phyloP scores from a whole-genome alignment of 2,113 vertebrate genomes.

The Ellobius talpinus region DNA sequence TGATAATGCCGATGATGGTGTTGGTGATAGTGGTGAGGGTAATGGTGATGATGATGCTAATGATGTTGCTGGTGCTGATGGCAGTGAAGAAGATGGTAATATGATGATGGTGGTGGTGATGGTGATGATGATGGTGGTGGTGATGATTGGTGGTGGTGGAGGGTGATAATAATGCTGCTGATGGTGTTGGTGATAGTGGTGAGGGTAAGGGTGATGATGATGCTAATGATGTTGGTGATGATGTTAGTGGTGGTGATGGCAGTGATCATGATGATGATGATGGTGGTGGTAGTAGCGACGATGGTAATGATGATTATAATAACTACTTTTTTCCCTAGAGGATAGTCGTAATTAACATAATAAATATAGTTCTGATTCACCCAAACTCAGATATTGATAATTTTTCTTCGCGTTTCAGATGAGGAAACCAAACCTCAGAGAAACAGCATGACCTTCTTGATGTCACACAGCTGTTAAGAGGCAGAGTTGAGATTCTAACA shows the following conservation, averaged over 20 bases:
- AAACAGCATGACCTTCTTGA: neutral
- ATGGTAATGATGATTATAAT: neutral
- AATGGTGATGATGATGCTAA: fast-evolving
- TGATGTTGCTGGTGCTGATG: neutral
- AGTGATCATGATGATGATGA: neutral
- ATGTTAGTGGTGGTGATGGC: neutral
- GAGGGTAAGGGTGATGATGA: neutral
- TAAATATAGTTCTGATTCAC: neutral
- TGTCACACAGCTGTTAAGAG: neutral
- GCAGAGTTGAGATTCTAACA: neutral
- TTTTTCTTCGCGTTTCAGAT: neutral
- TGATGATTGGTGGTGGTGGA: fast-evolving
- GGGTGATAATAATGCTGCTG: neutral
- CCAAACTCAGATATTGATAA: neutral
- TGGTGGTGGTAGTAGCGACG: neutral
- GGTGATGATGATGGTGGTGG: neutral
- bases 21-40: neutral
- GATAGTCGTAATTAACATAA: neutral
- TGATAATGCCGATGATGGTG: neutral
- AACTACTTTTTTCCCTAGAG: neutral
- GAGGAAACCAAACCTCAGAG: neutral
- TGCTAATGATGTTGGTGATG: neutral
- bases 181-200: neutral
- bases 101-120: neutral
- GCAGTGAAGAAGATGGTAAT: no score